These are phyloP conservation scores for Enteromius anoplus DNA, from an alignment of 2,797 vertebrate species.

Conservation along the genomic window DNA sequence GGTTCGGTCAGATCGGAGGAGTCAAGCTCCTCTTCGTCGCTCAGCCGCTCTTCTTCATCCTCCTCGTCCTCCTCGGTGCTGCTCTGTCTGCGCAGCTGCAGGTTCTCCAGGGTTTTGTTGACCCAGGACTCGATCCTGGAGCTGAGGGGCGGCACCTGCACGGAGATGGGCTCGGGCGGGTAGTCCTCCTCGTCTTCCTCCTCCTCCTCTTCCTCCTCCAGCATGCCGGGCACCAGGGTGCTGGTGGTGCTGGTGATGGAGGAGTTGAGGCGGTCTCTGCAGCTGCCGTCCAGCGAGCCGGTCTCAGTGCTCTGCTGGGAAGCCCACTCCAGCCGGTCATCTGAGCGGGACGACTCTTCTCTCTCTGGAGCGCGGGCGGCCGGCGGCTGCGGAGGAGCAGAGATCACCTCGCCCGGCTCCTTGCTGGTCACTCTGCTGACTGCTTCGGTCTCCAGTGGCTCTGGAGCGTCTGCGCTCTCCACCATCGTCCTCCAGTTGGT, in stretches of 20 bases:
- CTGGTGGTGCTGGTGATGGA: slow-evolving; percentile 98
- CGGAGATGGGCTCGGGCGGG: slow-evolving; percentile 88
- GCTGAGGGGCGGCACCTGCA: slow-evolving; percentile 82
- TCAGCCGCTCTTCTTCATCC: slow-evolving; percentile 77
- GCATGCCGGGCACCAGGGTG: slow-evolving; percentile 95
- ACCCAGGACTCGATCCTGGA: slow-evolving; percentile 98
- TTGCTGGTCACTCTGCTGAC: slow-evolving; percentile 68
- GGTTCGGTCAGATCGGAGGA: slow-evolving; percentile 77
- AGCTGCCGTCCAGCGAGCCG: slow-evolving; percentile 95
- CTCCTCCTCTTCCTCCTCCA: slow-evolving; percentile 94
- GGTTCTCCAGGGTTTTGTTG: slow-evolving; percentile 94
- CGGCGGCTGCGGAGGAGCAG: neutral
- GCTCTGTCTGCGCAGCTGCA: slow-evolving; percentile 88
- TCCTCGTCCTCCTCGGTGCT: slow-evolving; percentile 91
- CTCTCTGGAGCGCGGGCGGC: slow-evolving; percentile 43
- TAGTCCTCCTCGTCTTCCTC: slow-evolving; percentile 96
- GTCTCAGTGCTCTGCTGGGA: slow-evolving; percentile 98
- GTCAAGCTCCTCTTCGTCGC: slow-evolving; percentile 87
- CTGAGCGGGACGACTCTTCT: slow-evolving; percentile 84
- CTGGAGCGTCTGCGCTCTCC: slow-evolving; percentile 88
- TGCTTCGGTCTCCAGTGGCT: slow-evolving; percentile 82
- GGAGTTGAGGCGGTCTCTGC: slow-evolving; percentile 90
- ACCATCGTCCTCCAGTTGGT: slow-evolving; percentile 99
- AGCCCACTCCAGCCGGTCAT: slow-evolving; percentile 93
- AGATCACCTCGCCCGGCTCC: slow-evolving; percentile 70